These are phyloP conservation scores for Cyaniris semiargus DNA, from an alignment of 2,888 invertebrate species.

Conservation along the genomic window DNA sequence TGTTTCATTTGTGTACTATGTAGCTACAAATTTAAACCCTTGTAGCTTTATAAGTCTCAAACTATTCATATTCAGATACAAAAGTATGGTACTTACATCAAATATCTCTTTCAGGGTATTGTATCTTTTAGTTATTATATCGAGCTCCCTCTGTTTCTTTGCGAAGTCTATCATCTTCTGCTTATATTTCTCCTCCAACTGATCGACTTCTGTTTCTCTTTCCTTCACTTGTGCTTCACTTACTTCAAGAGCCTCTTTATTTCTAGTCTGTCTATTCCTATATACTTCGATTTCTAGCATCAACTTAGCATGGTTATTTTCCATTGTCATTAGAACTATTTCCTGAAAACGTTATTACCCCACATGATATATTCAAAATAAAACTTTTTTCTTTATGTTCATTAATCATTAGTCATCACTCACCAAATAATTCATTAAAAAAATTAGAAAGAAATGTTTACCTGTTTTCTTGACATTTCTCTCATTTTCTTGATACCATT, in stretches of 20 bases:
- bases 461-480: conserved; percentile 53
- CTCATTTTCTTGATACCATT: conserved; percentile 73
- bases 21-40: too few relatives aligned
- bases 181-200: conserved; percentile 59
- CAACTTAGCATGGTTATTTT: conserved; percentile 80
- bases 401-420: too few relatives aligned
- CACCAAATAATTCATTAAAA: not conserved
- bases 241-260: conserved; percentile 59
- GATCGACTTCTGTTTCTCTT: conserved; percentile 62
- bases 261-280: conserved; percentile 62
- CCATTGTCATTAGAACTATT: conserved; percentile 73
- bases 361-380: not conserved
- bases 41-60: too few relatives aligned
- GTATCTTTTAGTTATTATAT: conserved; percentile 63
- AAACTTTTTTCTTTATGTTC: too few relatives aligned
- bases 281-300: conserved; percentile 81
- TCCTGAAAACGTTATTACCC: conserved; percentile 61
- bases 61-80: too few relatives aligned
- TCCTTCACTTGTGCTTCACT: conserved; percentile 52
- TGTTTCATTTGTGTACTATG: too few relatives aligned
- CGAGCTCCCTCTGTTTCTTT: conserved; percentile 67
- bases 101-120: conserved; percentile 43
- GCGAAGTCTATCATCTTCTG: conserved; percentile 55
- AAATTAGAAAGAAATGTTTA: not conserved
- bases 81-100: conserved; percentile 36